Conservation (phyloP, 1,140 invertebrate species). For the Rhopalosiphum maidis region DNA sequence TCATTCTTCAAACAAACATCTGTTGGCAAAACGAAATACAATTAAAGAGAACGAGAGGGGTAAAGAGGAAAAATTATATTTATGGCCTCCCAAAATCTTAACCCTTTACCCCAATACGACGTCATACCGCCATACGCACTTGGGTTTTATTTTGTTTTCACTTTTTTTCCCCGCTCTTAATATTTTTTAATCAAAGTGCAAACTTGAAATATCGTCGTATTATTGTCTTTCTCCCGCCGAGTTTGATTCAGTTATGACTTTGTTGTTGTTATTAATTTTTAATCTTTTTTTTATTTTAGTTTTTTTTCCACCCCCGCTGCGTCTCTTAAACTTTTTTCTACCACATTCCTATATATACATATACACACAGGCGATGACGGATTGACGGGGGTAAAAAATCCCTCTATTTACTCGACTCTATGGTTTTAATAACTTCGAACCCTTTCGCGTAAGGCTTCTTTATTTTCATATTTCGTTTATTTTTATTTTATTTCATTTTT, state of each 20-base stretch:
- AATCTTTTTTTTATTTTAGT: slow-evolving; percentile 44
- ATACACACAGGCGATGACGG: not conserved
- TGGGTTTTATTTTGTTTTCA: slow-evolving; percentile 42
- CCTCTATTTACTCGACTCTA: slow-evolving; percentile 57
- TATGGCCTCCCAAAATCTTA: slow-evolving; percentile 53
- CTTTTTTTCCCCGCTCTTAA: slow-evolving; percentile 44
- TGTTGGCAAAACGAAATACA: slow-evolving; percentile 57
- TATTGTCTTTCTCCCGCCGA: slow-evolving; percentile 56
- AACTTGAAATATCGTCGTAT: slow-evolving; percentile 58
- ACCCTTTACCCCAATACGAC: slow-evolving; percentile 27
- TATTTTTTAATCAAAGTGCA: slow-evolving; percentile 57
- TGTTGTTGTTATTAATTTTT: slow-evolving; percentile 58
- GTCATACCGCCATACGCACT: not conserved
- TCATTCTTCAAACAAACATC: slow-evolving; percentile 56
- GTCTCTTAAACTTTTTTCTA: slow-evolving; percentile 48
- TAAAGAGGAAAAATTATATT: slow-evolving; percentile 48
- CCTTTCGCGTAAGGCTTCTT: slow-evolving; percentile 43
- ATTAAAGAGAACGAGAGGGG: slow-evolving; percentile 43
- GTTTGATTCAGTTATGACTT: slow-evolving; percentile 58
- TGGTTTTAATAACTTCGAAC: slow-evolving; percentile 56
- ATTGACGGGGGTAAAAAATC: slow-evolving; percentile 32
- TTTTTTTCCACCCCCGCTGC: not conserved
- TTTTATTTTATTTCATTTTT: slow-evolving; percentile 3
- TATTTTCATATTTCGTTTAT: slow-evolving; percentile 36
- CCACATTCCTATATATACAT: slow-evolving; percentile 28